Conservation (phyloP, 2,797 vertebrate species). For the Sebastes nivosus region DNA sequence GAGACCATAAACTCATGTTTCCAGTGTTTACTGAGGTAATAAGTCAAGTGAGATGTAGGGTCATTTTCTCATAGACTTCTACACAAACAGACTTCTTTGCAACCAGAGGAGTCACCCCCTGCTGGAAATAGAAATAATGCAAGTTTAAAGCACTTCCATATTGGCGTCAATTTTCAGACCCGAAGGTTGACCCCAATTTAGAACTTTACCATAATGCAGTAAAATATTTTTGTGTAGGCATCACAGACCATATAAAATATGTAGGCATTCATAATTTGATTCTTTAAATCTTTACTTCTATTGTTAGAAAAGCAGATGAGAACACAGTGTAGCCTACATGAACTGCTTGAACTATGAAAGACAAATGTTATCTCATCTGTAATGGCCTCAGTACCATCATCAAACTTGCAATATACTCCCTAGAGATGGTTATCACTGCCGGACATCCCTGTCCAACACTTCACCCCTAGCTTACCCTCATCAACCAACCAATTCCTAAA, state of each 20-base stretch:
- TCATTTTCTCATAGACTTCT: background rate
- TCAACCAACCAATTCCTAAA: constrained; percentile 68
- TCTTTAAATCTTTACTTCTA: background rate
- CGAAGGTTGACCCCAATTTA: background rate
- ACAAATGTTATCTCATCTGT: constrained; percentile 48
- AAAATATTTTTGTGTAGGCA: background rate
- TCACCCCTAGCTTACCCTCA: constrained; percentile 59
- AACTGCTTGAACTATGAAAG: constrained; percentile 40
- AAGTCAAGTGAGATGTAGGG: background rate
- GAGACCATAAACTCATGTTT: background rate
- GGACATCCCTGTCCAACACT: constrained; percentile 71
- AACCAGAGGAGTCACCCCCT: too few species aligned
- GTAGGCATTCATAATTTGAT: background rate
- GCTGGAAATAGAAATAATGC: too few species aligned
- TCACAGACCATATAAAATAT: too few species aligned
- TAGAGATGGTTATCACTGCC: constrained; percentile 74
- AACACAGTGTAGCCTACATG: constrained; percentile 11
- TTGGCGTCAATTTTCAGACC: too few species aligned
- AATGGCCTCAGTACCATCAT: constrained; percentile 46
- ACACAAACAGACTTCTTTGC: background rate
- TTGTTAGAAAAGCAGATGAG: constrained; percentile 1
- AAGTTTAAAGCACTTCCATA: too few species aligned
- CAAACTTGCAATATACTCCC: constrained; percentile 56
- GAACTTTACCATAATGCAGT: background rate
- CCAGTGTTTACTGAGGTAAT: background rate